phyloP scores from a whole-genome alignment of 2,797 vertebrate species.

The Malurus splendens region DNA sequence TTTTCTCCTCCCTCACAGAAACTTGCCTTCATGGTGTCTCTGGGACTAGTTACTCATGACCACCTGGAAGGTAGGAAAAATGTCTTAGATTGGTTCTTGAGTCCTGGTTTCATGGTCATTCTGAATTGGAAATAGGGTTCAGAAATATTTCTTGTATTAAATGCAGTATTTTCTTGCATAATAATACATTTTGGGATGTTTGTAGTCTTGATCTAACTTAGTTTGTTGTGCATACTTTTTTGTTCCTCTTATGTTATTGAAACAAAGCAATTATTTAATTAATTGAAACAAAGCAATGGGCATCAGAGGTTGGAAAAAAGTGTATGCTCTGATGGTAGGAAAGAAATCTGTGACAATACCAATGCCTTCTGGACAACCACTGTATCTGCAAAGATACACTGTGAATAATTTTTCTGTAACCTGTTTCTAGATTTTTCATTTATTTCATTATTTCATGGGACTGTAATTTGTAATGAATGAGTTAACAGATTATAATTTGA shows the following conservation, averaged over 20 bases:
- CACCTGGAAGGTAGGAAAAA: slow-evolving; percentile 91
- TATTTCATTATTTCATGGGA: not conserved
- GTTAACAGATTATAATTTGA: not conserved
- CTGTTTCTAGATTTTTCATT: not conserved
- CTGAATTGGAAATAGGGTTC: not conserved
- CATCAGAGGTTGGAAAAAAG: not conserved
- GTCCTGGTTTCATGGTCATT: not conserved
- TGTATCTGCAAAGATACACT: not conserved
- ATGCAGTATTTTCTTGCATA: not conserved
- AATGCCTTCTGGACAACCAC: not conserved
- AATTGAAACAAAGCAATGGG: not conserved
- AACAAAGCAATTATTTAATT: not conserved
- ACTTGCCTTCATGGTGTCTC: slow-evolving; percentile 98
- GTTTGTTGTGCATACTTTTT: not conserved
- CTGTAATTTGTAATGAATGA: not conserved
- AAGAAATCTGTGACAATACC: not conserved
- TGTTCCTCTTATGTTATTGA: not conserved
- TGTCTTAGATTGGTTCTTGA: not conserved
- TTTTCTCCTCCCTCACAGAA: slow-evolving; percentile 74
- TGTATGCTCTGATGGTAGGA: not conserved
- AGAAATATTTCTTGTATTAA: not conserved
- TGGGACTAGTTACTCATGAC: slow-evolving; percentile 95
- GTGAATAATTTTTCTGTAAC: not conserved
- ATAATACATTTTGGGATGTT: not conserved
- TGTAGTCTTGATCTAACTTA: not conserved